Evolutionary conservation across 2,888 invertebrate species (phyloP), one percentile per base, ranked within the genome.

Genomic region (Epinotia ramella): DNA sequence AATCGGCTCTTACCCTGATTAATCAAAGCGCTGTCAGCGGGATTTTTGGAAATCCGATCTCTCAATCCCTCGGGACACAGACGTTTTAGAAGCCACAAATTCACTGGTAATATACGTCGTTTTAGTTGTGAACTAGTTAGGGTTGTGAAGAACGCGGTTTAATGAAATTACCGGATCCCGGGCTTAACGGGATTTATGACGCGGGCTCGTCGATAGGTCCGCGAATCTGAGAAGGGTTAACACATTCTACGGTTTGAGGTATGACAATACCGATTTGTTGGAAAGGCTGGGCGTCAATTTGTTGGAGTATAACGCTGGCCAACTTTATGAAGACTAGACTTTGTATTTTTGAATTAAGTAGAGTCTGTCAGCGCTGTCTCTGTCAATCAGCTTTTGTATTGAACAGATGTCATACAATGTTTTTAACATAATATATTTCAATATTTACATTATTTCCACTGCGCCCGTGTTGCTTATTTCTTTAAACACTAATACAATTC

Each of bases 161-260:
- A 76, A 78, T 76, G 71, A 73, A 73, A 73, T 76, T 73, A 75
- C 66, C 77, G 68, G 63, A 57, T 44, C 18, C 53, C 66, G 71
- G 28, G 73, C 12, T 66, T 60, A 24, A 44, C 33, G 67, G 60
- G 76, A 57, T 57, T 72, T 68, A 72, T 70, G 73, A 53, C 46
- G 57, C 46, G 59, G 46, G 44, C 44, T 65, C 57, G 73, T 53
- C 63, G 59, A 65, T 73, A 60, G 24, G 44, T 20, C 13, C n/a
- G 69, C 69, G 59, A 60, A 69, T 59, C 69, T 60, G 69, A 69
- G 60, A 69, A 69, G 69, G 69, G 69, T 69, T 59, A n/a, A 20
- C 46, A 46, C 59, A 18, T 18, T 40, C n/a, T n/a, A 49, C 18
- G 40, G n/a, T 53, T 49, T 65, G 24, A 28, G 28, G 28, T 28